These are phyloP conservation scores for Papilio dardanus DNA, from an alignment of 1,140 invertebrate genomes.

Conservation along the genomic window DNA sequence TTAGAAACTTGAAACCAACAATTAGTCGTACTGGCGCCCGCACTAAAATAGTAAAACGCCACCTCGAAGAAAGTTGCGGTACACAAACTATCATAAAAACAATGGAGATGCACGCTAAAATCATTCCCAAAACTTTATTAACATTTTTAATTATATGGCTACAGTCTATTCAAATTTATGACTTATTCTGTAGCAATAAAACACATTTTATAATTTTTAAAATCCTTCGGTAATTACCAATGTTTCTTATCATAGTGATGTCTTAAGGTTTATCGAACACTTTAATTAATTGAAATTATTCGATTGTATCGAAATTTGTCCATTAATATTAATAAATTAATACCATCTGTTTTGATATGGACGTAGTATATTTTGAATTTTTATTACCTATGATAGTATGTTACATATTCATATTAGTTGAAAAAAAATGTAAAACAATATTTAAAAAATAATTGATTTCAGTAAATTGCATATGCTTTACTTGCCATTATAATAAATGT, in stretches of 20 bases:
- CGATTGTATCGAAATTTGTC: neutral
- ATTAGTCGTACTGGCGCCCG: constrained; percentile 27
- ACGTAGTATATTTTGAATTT: no score
- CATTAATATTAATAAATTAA: neutral
- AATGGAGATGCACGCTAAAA: constrained; percentile 23
- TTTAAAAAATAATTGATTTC: no score
- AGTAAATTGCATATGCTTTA: no score
- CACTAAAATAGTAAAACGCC: constrained; percentile 23
- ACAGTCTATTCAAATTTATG: neutral
- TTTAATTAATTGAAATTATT: neutral
- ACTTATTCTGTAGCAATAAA: neutral
- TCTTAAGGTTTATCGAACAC: neutral
- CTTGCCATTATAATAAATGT: no score
- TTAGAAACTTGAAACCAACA: constrained; percentile 13
- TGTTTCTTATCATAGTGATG: neutral
- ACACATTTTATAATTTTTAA: neutral
- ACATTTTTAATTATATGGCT: constrained; percentile 1
- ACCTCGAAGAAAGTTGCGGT: constrained; percentile 35
- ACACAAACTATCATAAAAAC: constrained; percentile 21
- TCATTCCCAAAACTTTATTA: neutral
- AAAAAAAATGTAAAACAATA: no score
- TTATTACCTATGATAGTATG: no score
- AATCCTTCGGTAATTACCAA: neutral
- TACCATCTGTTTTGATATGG: neutral
- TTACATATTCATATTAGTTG: no score